Evolutionary conservation across 2,797 vertebrate species (phyloP).

Genomic region (Cottoperca gobio): DNA sequence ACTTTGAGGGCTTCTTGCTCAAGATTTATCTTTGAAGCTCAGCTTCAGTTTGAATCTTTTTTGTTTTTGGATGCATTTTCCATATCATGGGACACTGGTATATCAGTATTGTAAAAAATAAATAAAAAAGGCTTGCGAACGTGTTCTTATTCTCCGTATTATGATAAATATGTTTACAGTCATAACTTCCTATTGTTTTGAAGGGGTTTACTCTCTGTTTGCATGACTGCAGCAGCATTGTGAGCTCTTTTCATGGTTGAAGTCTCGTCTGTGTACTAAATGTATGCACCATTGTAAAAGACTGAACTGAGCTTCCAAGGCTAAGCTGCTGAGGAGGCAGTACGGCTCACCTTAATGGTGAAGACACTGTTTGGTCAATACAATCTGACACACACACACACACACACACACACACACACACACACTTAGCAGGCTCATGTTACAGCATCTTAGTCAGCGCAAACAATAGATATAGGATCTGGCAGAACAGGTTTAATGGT

Average conservation of each 20-base stretch:
- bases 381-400: conserved; percentile 30
- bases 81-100: neutral
- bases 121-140: neutral
- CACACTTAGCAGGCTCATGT: conserved; percentile 44
- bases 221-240: neutral
- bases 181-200: neutral
- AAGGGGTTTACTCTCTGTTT: neutral
- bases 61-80: neutral
- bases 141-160: neutral
- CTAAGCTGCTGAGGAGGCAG: conserved; percentile 63
- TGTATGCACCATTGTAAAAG: conserved; percentile 20
- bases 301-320: conserved; percentile 29
- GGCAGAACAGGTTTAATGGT: conserved; percentile 39
- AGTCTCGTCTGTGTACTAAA: conserved; percentile 22
- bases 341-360: conserved; percentile 61
- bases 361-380: conserved; percentile 63
- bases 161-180: neutral
- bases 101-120: neutral
- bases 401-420: conserved; percentile 16
- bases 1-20: neutral
- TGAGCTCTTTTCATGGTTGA: neutral
- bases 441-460: conserved; percentile 64
- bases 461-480: conserved; percentile 44
- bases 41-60: neutral
- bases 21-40: neutral